Evolutionary conservation across 2,888 invertebrate species (phyloP), one percentile per base, ranked within the genome.

Genomic region (Crioceris asparagi): DNA sequence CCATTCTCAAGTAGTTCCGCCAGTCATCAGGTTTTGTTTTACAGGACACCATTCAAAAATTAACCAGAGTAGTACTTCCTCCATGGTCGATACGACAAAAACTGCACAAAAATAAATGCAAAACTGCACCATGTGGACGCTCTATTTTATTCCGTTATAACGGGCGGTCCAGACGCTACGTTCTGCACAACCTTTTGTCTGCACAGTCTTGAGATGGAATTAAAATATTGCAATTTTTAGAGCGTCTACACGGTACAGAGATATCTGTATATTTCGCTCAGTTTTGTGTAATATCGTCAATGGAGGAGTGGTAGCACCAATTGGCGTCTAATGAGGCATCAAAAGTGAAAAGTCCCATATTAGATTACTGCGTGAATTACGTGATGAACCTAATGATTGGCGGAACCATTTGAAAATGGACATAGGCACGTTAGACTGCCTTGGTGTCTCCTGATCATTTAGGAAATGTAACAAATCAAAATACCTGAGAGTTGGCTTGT

Each of bases 41-140:
- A n/a, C n/a, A n/a, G n/a, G n/a, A n/a, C n/a, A n/a, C n/a, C n/a
- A n/a, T n/a, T n/a, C n/a, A n/a, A n/a, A n/a, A n/a, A n/a, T n/a
- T n/a, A n/a, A n/a, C n/a, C n/a, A n/a, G n/a, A n/a, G n/a, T n/a
- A n/a, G n/a, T n/a, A n/a, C n/a, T n/a, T n/a, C n/a, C n/a, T n/a
- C n/a, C n/a, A n/a, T n/a, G n/a, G n/a, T n/a, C n/a, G n/a, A n/a
- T n/a, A n/a, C n/a, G n/a, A n/a, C n/a, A n/a, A n/a, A n/a, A n/a
- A n/a, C n/a, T n/a, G n/a, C n/a, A n/a, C n/a, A n/a, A n/a, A n/a
- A n/a, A n/a, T n/a, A n/a, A n/a, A n/a, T n/a, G n/a, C n/a, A n/a
- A n/a, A n/a, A n/a, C n/a, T n/a, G n/a, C n/a, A n/a, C n/a, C 15
- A 35, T 30, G 23, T 30, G 17, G 15, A 31, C 36, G 29, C 14